phyloP scores from a whole-genome alignment of 2,888 invertebrate species.

The Endotricha flammealis region DNA sequence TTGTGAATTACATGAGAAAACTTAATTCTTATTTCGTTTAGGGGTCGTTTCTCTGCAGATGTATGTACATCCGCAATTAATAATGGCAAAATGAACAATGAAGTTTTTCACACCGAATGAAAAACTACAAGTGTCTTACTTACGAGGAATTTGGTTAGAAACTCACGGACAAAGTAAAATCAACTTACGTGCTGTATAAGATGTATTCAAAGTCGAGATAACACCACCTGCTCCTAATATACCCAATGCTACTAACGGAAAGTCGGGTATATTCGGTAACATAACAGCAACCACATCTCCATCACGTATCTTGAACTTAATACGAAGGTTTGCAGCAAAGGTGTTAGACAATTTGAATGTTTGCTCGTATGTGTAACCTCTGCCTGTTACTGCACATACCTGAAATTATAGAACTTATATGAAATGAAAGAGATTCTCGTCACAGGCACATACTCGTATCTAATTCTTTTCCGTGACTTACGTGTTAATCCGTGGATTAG shows the following conservation, averaged over 20 bases:
- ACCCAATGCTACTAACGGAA: conserved; percentile 81
- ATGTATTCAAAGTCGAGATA: conserved; percentile 85
- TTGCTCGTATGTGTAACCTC: conserved; percentile 84
- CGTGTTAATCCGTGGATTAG: too few relatives aligned
- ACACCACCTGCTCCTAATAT: conserved; percentile 83
- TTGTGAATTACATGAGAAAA: too few relatives aligned
- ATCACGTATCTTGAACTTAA: conserved; percentile 80
- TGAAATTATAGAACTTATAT: conserved; percentile 49
- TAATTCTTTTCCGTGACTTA: too few relatives aligned
- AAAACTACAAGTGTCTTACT: too few relatives aligned
- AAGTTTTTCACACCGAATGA: too few relatives aligned
- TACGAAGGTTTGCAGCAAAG: conserved; percentile 82
- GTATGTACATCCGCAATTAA: too few relatives aligned
- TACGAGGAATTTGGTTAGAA: too few relatives aligned
- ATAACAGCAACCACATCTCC: conserved; percentile 84
- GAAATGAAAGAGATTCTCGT: too few relatives aligned
- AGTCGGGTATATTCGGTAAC: conserved; percentile 88
- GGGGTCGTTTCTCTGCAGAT: too few relatives aligned
- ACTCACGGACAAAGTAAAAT: background rate
- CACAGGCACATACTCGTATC: too few relatives aligned
- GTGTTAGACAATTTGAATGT: conserved; percentile 80
- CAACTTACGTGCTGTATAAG: conserved; percentile 81
- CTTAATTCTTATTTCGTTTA: too few relatives aligned
- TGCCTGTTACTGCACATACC: conserved; percentile 85
- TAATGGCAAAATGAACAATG: too few relatives aligned